Base-by-base conservation (phyloP, 2,113 vertebrate species). In the Rynchops niger region DNA sequence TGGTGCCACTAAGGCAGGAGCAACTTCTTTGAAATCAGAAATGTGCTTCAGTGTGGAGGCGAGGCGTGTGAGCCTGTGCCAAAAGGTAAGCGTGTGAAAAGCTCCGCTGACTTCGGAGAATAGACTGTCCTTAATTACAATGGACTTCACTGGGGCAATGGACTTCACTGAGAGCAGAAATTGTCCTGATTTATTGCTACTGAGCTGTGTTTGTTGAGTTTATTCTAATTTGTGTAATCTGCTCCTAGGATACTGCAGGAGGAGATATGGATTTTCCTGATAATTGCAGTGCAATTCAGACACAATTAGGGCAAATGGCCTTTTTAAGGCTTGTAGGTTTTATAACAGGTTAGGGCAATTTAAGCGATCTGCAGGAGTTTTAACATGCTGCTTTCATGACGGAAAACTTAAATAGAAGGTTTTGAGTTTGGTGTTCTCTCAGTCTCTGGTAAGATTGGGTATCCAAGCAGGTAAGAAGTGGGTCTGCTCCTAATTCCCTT, bases 291-390 rank as follows among this genome's bases (percentile, higher is more conserved):
- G 34, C 12, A n/a, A 38, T 61, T 66, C 19, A 63, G 81, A 56
- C 63, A 86, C 50, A 86, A 42, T 92, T 84, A 90, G 40, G 49
- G 72, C 49, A 96, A 89, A 86, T 90, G 81, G 74, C 83, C 88
- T 81, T 94, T 93, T 82, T 47, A 77, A 82, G 34, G 21, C 52
- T 59, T 65, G 43, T 25, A 32, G 9, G 29, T 78, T 97, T 95
- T 62, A 43, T 85, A 94, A 85, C 30, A 25, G 22, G 79, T 91
- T 3, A 66, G 61, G 38, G 23, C 23, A 90, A 42, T 70, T 80
- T 66, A 92, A n/a, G 9, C 69, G 25, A 61, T 65, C 56, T 79
- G 17, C 30, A 59, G 40, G 63, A 82, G 17, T 86, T 88, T 61
- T 65, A 81, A n/a, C 3, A 13, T 67, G 78, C 59, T 90, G 32